Base-by-base conservation (phyloP, 2,113 vertebrate genomes). In the Trogon surrucura region DNA sequence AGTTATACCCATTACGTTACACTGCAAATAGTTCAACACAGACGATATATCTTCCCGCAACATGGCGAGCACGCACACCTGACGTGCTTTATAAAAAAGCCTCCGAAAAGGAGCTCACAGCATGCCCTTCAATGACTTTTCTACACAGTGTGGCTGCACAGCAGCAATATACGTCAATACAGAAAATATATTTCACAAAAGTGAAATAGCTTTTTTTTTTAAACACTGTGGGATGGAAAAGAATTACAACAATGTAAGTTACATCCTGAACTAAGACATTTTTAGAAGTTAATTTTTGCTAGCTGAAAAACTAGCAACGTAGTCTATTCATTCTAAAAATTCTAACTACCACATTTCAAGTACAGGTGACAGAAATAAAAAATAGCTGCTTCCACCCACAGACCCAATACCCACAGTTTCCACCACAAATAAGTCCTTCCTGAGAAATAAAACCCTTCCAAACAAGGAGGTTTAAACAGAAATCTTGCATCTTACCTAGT, bases 401-500 rank as follows among this genome's bases (percentile, higher is more conserved):
- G 45, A 89, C 30, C 17, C 3, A 5, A 79, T 51, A 83, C 5
- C 48, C 34, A 65, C 50, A 70, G 53, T 71, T 84, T 71, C 56
- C 93, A 50, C 25, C 19, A 41, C 8, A 53, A 57, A 44, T 25
- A 12, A 51, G 7, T 57, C 71, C 85, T 77, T 29, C 57, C 36
- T 21, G 16, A 38, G 27, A 89, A 88, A 65, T 7, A 80, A 83
- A 91, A 36, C 7, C 16, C 11, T 47, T 66, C 58, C 78, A 95
- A 19, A 80, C 16, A 62, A 66, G 56, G 36, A 66, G 56, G 36
- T 87, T 72, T 54, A 82, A 85, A 67, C n/a, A 6, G 9, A 86
- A 79, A 50, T 67, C 29, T 67, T 74, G 26, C 25, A 74, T 67
- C 88, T 96, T 97, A 96, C 95, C 95, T 91, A 85, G 38, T 7